phyloP scores from a whole-genome alignment of 2,113 vertebrate genomes.

The Phyllostomus hastatus region DNA sequence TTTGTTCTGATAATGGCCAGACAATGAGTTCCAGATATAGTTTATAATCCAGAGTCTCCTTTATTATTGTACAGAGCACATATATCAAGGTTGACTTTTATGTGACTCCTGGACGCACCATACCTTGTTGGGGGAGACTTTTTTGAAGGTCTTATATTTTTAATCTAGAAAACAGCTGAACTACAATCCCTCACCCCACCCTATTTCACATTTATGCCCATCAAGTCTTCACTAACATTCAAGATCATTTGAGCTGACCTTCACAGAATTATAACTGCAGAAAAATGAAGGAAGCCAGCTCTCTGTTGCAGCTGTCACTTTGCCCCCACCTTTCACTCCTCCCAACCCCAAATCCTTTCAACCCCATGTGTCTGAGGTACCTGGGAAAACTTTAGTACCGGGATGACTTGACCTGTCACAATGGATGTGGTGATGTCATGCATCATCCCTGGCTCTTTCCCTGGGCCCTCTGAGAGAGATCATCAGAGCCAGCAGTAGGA shows the following conservation, averaged over 20 bases:
- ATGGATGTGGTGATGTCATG: neutral
- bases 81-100: constrained; percentile 67
- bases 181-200: neutral
- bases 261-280: neutral
- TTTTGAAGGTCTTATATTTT: constrained; percentile 51
- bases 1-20: constrained; percentile 72
- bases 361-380: neutral
- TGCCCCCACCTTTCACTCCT: neutral
- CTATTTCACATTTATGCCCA: neutral
- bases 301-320: neutral
- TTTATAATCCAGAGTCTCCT: constrained; percentile 61
- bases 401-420: neutral
- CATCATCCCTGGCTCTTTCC: neutral
- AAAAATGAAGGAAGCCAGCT: constrained; percentile 9
- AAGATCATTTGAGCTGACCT: neutral
- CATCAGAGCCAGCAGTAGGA: neutral
- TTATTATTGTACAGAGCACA: constrained; percentile 55
- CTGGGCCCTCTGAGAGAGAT: neutral
- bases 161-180: constrained; percentile 43
- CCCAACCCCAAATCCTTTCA: neutral
- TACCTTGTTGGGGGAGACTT: neutral
- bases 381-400: neutral
- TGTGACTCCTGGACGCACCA: constrained; percentile 49
- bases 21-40: constrained; percentile 63
- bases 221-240: neutral